Percentiles rank a stretch among this genome's conserved stretches.
phyloP scores from a whole-genome alignment of 2,797 vertebrate species.

The Falco biarmicus region DNA sequence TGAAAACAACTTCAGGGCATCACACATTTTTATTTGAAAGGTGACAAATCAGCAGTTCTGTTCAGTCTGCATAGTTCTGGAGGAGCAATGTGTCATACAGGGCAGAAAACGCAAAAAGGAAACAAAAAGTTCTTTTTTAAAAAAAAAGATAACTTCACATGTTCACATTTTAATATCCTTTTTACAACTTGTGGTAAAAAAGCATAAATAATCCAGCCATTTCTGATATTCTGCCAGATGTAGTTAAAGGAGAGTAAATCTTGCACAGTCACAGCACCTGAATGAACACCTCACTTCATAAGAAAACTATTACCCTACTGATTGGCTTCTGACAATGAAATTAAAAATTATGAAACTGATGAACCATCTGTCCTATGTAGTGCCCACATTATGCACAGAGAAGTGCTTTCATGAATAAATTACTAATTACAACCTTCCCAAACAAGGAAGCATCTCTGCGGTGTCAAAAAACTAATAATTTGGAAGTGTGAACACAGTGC shows the following conservation, averaged over 20 bases:
- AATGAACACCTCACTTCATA: not conserved
- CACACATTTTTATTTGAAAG: not conserved
- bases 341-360: not conserved
- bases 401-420: not conserved
- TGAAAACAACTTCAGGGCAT: conserved; percentile 29
- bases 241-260: not conserved
- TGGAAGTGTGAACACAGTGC: not conserved
- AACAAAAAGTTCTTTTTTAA: not conserved
- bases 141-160: not conserved
- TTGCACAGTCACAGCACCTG: conserved; percentile 1
- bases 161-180: not conserved
- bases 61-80: not conserved
- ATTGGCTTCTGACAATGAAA: not conserved
- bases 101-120: not conserved
- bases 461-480: not conserved
- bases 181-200: not conserved
- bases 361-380: not conserved
- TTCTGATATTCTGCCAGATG: not conserved
- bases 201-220: not conserved
- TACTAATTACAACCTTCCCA: not conserved
- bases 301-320: not conserved
- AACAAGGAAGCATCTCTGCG: not conserved
- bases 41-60: conserved; percentile 17
- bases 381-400: not conserved
- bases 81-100: not conserved